These are phyloP conservation scores for Ornithoptera alexandrae DNA, from an alignment of 2,888 invertebrate species.

Conservation along the genomic window DNA sequence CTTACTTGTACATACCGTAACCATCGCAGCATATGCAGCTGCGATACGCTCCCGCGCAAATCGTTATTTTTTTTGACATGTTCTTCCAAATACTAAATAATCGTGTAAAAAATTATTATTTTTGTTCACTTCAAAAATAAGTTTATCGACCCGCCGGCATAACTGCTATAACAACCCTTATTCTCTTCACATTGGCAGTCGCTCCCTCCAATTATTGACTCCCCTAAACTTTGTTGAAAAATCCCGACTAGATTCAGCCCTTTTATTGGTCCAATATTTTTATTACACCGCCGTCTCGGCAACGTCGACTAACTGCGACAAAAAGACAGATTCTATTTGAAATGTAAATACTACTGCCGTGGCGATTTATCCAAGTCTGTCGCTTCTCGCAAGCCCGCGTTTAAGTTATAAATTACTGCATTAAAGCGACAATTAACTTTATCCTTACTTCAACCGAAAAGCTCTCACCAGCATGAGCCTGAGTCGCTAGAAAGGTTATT, in stretches of 20 bases:
- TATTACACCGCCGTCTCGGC: slow-evolving; percentile 52
- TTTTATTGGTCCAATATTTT: slow-evolving; percentile 67
- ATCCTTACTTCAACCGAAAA: slow-evolving; percentile 38
- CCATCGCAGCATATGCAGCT: slow-evolving; percentile 29
- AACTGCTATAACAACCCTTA: slow-evolving; percentile 73
- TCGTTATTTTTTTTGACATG: neutral
- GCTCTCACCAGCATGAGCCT: slow-evolving; percentile 33
- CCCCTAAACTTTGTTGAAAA: slow-evolving; percentile 74
- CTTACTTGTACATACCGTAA: slow-evolving; percentile 65
- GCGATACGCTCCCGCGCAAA: slow-evolving; percentile 23
- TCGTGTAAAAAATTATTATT: neutral
- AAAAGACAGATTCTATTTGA: slow-evolving; percentile 32
- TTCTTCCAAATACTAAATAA: neutral
- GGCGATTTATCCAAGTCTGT: slow-evolving; percentile 27
- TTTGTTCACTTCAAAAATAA: slow-evolving; percentile 42
- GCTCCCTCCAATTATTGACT: slow-evolving; percentile 78
- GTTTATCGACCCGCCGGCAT: slow-evolving; percentile 70
- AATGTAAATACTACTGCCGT: slow-evolving; percentile 30
- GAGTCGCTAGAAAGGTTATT: slow-evolving; percentile 56
- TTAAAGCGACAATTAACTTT: slow-evolving; percentile 48
- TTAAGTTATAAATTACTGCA: slow-evolving; percentile 41
- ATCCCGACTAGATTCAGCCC: slow-evolving; percentile 57
- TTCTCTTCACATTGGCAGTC: slow-evolving; percentile 67
- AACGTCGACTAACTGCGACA: slow-evolving; percentile 28
- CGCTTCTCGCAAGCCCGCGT: slow-evolving; percentile 21